Conservation (phyloP, 2,797 vertebrate species). For the Pyrocephalus nanus region DNA sequence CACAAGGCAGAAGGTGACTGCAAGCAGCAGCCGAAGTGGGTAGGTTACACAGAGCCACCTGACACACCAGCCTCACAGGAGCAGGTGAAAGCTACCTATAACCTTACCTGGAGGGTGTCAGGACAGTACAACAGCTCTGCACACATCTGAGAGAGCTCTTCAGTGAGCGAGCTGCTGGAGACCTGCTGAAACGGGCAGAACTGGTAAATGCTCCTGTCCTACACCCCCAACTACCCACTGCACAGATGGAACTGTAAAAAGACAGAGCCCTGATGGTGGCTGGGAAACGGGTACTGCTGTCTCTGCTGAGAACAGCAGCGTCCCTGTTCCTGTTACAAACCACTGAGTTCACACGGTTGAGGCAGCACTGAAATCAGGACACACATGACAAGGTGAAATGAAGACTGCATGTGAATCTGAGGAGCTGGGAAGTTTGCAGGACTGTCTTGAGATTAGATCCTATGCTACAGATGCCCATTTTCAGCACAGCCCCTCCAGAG, state of each 20-base stretch:
- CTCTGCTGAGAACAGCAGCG: not conserved
- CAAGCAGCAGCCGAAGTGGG: not conserved
- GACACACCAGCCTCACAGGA: not conserved
- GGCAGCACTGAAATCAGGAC: slow-evolving; percentile 18
- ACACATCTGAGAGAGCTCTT: not conserved
- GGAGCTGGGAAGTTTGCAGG: not conserved
- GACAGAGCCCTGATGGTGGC: not conserved
- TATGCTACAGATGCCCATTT: not conserved
- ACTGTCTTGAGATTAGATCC: not conserved
- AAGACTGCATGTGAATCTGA: not conserved
- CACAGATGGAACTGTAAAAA: not conserved
- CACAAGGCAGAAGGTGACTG: not conserved
- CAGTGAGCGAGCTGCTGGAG: accelerated
- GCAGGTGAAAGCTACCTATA: not conserved
- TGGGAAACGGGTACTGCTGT: accelerated
- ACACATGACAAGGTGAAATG: not conserved
- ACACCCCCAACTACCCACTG: not conserved
- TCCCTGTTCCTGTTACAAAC: not conserved
- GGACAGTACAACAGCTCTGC: not conserved
- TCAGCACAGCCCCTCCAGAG: not conserved
- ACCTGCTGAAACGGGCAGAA: not conserved
- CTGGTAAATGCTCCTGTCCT: not conserved
- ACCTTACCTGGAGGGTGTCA: not conserved
- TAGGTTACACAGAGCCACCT: not conserved
- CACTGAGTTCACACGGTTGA: accelerated